Evolutionary conservation across 2,113 vertebrate genomes (phyloP).

Genomic region (Pagrus major): DNA sequence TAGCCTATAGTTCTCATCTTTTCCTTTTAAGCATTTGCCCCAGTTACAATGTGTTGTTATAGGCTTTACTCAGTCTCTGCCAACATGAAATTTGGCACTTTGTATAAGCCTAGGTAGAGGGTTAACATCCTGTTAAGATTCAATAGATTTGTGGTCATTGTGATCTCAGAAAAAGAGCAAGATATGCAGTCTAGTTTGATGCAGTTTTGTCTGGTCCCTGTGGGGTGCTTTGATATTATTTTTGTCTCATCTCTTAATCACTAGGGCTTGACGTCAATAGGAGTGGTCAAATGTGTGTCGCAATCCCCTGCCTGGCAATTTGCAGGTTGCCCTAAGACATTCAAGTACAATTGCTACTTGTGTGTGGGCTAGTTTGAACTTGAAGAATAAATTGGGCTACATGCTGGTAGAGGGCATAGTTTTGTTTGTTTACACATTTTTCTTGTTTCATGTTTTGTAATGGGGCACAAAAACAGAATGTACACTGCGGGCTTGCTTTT

Average conservation of each 20-base stretch:
- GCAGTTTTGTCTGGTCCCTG: slow-evolving; percentile 16
- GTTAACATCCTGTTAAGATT: slow-evolving; percentile 4
- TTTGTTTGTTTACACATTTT: neutral
- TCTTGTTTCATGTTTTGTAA: neutral
- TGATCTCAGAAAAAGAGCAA: neutral
- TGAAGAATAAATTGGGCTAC: slow-evolving; percentile 17
- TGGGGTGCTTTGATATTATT: slow-evolving; percentile 45
- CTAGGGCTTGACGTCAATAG: slow-evolving; percentile 73
- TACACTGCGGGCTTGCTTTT: neutral
- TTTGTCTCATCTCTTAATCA: slow-evolving; percentile 76
- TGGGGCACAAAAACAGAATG: neutral
- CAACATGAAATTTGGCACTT: neutral
- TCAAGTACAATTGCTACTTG: neutral
- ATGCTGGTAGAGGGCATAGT: neutral
- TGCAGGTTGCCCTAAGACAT: slow-evolving; percentile 29
- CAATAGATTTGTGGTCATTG: neutral
- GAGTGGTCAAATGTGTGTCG: slow-evolving; percentile 59
- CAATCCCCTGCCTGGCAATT: slow-evolving; percentile 29
- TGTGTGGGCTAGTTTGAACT: slow-evolving; percentile 34
- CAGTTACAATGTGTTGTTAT: neutral
- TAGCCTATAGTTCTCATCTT: neutral
- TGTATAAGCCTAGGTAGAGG: neutral
- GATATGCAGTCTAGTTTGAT: slow-evolving; percentile 16
- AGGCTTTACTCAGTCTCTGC: neutral
- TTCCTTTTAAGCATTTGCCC: neutral